Evolutionary conservation across 2,113 vertebrate species (phyloP).

Genomic region (Tachuris rubrigastra): DNA sequence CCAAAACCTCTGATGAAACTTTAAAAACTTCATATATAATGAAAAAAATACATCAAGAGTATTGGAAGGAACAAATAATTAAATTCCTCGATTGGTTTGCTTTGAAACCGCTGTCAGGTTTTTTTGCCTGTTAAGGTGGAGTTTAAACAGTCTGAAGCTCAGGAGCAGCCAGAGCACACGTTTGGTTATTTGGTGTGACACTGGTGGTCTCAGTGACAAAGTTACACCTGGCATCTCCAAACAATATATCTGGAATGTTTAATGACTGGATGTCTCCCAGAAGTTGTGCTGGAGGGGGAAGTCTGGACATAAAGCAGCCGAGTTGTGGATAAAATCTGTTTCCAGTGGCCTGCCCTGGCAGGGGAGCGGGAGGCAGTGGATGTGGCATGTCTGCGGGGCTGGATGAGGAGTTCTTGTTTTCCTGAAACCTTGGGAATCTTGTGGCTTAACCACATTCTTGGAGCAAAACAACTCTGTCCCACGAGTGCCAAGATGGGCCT

Average conservation of each 20-base stretch:
- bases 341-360: background rate
- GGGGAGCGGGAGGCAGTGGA: background rate
- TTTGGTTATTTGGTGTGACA: background rate
- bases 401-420: background rate
- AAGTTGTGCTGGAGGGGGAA: background rate
- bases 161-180: background rate
- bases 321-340: background rate
- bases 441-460: conserved; percentile 25
- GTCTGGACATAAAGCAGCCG: background rate
- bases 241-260: background rate
- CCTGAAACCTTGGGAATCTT: background rate
- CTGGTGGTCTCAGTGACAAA: background rate
- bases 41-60: background rate
- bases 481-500: background rate
- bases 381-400: background rate
- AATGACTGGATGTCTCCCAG: background rate
- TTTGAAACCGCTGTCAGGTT: background rate
- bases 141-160: background rate
- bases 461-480: background rate
- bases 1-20: background rate
- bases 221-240: background rate
- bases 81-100: background rate
- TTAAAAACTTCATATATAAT: background rate
- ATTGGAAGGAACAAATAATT: background rate
- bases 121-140: background rate